A percentile compares a stretch with the other conserved stretches of the same genome.
Conservation (phyloP, 2,888 invertebrate genomes). For the Oegoconia quadripuncta region DNA sequence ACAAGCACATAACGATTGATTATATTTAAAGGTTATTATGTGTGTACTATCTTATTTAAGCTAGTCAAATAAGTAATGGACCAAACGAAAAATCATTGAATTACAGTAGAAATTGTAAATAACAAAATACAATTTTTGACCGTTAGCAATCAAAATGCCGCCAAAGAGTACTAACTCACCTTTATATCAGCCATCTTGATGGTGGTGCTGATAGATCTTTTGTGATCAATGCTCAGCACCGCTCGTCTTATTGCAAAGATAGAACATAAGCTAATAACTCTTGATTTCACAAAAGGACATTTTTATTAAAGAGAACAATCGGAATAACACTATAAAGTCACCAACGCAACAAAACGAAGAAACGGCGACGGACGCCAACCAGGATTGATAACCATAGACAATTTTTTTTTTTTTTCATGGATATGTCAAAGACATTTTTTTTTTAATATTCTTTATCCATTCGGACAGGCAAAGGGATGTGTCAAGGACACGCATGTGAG, state of each 20-base stretch:
- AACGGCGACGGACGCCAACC: slow-evolving; percentile 69
- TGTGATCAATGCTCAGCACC: slow-evolving; percentile 59
- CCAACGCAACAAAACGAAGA: slow-evolving; percentile 45
- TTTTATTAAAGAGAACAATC: slow-evolving; percentile 38
- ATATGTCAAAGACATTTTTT: too few relatives aligned
- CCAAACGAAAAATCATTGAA: too few relatives aligned
- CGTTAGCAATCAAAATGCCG: slow-evolving; percentile 74
- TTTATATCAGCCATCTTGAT: slow-evolving; percentile 78
- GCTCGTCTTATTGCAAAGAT: slow-evolving; percentile 47
- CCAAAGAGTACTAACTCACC: slow-evolving; percentile 68
- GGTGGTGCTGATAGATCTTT: slow-evolving; percentile 45
- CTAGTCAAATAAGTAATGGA: too few relatives aligned
- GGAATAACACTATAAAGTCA: slow-evolving; percentile 37
- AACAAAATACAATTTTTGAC: slow-evolving; percentile 33
- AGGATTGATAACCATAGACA: slow-evolving; percentile 47
- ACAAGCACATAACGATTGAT: too few relatives aligned
- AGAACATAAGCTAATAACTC: slow-evolving; percentile 37
- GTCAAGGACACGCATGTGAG: too few relatives aligned
- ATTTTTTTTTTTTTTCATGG: slow-evolving; percentile 17
- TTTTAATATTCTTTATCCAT: too few relatives aligned
- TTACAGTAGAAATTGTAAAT: slow-evolving; percentile 5
- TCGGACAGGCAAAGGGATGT: too few relatives aligned
- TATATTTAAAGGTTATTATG: too few relatives aligned
- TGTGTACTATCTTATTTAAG: too few relatives aligned
- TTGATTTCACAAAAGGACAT: slow-evolving; percentile 51